Base-by-base conservation (phyloP, 2,888 invertebrate genomes). In the Pseudeuparius sepicola region DNA sequence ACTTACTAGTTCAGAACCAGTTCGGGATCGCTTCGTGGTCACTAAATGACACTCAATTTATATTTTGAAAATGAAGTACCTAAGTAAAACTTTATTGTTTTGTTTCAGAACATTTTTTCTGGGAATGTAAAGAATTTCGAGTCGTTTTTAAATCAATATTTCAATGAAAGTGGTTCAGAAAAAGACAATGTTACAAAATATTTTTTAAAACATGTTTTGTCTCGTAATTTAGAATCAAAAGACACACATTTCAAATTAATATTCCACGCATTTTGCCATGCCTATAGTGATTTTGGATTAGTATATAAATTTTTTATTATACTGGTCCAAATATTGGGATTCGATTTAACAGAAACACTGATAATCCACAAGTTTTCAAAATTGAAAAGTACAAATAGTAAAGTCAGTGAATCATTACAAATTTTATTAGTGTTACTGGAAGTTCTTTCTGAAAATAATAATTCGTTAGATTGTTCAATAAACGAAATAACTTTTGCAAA, bases 61-160 rank as follows among this genome's bases (percentile, higher is more conserved):
- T n/a, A n/a, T n/a, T n/a, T n/a, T n/a, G n/a, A n/a, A n/a, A n/a
- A n/a, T n/a, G n/a, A n/a, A n/a, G n/a, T n/a, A n/a, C n/a, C n/a
- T n/a, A n/a, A n/a, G n/a, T n/a, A n/a, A n/a, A n/a, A n/a, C n/a
- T n/a, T n/a, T n/a, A n/a, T n/a, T n/a, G n/a, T n/a, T n/a, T n/a
- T n/a, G n/a, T 54, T 55, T 45, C 40, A 56, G 57, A 47, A 52
- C 23, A 15, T 56, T 20, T 52, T 54, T 35, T 42, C 47, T 13
- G 46, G 44, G 16, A 50, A 52, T 26, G 44, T 37, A 9, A 49
- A 46, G 30, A 38, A 37, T 11, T 51, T 51, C 43, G 39, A 35
- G 11, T 33, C 18, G 5, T 50, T 40, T 34, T 40, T 54, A n/a
- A 42, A 44, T 20, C 25, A 40, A 4, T 40, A 45, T 33, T 50